Evolutionary conservation across 1,140 invertebrate genomes (phyloP), one percentile per base, ranked within the genome.

Genomic region (Drosophila willistoni): DNA sequence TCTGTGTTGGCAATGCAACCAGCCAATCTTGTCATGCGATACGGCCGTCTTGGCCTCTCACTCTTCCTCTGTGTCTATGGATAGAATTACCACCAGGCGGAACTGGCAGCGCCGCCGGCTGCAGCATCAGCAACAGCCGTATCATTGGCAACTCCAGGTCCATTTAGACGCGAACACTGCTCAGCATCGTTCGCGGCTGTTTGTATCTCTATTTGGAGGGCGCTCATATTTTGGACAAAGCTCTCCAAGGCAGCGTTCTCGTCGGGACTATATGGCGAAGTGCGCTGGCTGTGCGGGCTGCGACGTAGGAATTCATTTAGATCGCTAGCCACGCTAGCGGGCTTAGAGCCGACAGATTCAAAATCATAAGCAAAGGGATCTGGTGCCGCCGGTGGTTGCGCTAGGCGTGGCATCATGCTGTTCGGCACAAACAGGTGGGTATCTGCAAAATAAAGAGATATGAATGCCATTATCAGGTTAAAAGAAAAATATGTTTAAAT

Each of bases 161-260:
- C 90, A 61, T 91, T 91, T 6, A 91, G 51, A 33, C 77, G 77
- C 10, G 87, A 73, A 54, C 90, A 89, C 68, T 89, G 90, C 71
- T 91, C 90, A 7, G 81, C 85, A 57, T 85, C 85, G 14, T 59
- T 68, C n/a, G 68, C 79, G 60, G 55, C 62, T 14, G 59, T 56
- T 14, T 73, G 67, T 42, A 71, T 63, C 14, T 59, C 56, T 63
- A 91, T 91, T 44, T 90, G 84, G 34, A 91, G 69, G 3, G 91
- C 80, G 57, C 61, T 91, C 78, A 91, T 87, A 41, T 91, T 91
- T 62, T 91, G 90, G 41, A 91, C 90, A 73, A 91, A 91, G 33
- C 82, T 79, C 61, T 91, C 90, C 64, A 91, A 65, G 6, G 87
- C 79, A 2, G 78, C 83, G 62, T 76, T 86, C 56, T 91, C 90